Base-by-base conservation (phyloP, 1,140 invertebrate genomes). In the Phymorhynchus buccinoides region DNA sequence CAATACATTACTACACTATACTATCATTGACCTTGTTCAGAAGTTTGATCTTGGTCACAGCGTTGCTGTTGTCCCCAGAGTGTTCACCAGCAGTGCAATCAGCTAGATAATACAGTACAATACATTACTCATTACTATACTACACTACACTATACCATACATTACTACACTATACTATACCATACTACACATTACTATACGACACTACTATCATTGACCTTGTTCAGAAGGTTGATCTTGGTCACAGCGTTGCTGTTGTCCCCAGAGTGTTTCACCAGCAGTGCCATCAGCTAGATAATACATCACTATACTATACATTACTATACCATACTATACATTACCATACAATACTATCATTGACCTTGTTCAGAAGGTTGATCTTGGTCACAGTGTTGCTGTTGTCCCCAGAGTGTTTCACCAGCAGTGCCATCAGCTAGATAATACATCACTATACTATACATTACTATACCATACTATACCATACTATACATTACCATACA, bases 51-150 rank as follows among this genome's bases (percentile, higher is more conserved):
- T 99, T 99, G 0, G 98, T 98, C 0, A 96, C 96, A 0, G 96
- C 97, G 92, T 98, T 99, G 12, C 95, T 95, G 3, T 95, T 95
- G 88, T 99, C 98, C 27, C 94, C 95, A 16, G 94, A 95, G 92
- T 99, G 98, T 99, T 99, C n/a, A 99, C 97, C 7, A 99, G 94
- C 22, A 99, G 94, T 0, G 98, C 96, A 48, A 99, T 98, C 0
- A 99, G 95, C 81, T 97, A 96, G 0, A 99, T 98, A 93, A 98
- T n/a, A n/a, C n/a, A n/a, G n/a, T n/a, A n/a, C n/a, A n/a, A n/a
- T n/a, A n/a, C n/a, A n/a, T n/a, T n/a, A n/a, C n/a, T n/a, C n/a
- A n/a, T n/a, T n/a, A n/a, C n/a, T n/a, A n/a, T n/a, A n/a, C n/a
- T n/a, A n/a, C n/a, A n/a, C n/a, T n/a, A n/a, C n/a, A n/a, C n/a